These are phyloP conservation scores for Diadumene lineata DNA, from an alignment of 92 coral and sea anemone species.

Conservation along the genomic window DNA sequence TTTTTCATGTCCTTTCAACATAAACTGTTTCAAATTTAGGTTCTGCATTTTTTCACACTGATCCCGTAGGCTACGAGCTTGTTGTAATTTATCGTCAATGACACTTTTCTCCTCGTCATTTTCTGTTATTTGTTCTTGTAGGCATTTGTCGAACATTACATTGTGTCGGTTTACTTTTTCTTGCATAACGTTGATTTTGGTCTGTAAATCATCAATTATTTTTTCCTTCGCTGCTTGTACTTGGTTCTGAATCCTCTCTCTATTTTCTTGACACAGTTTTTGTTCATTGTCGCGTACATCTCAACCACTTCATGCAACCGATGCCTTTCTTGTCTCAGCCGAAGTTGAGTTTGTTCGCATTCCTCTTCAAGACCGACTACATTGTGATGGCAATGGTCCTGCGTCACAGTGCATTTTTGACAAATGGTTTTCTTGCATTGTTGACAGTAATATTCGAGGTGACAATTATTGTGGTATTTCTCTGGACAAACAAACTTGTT, in stretches of 20 bases:
- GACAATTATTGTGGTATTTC: slow-evolving; percentile 9
- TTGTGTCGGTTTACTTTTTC: background rate
- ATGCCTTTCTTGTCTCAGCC: background rate
- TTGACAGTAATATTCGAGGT: slow-evolving; percentile 5
- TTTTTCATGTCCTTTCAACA: background rate
- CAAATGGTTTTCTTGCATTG: slow-evolving; percentile 5
- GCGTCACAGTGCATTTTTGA: slow-evolving; percentile 2
- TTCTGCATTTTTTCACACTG: background rate
- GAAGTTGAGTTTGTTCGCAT: background rate
- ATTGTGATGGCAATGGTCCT: background rate
- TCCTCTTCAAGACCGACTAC: slow-evolving; percentile 9
- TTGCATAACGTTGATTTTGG: background rate
- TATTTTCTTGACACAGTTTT: slow-evolving; percentile 7
- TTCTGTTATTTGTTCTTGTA: background rate
- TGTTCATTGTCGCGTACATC: background rate
- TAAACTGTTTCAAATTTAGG: background rate
- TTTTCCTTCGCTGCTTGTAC: background rate
- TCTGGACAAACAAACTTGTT: slow-evolving; percentile 3
- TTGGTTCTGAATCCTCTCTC: background rate
- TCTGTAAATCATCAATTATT: background rate
- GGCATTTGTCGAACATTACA: background rate
- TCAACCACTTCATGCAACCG: background rate
- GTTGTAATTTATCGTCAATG: background rate
- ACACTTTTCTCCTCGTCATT: background rate
- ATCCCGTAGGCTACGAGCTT: background rate